Conservation (phyloP, 2,888 invertebrate species). For the Lasioglossum villosulum region DNA sequence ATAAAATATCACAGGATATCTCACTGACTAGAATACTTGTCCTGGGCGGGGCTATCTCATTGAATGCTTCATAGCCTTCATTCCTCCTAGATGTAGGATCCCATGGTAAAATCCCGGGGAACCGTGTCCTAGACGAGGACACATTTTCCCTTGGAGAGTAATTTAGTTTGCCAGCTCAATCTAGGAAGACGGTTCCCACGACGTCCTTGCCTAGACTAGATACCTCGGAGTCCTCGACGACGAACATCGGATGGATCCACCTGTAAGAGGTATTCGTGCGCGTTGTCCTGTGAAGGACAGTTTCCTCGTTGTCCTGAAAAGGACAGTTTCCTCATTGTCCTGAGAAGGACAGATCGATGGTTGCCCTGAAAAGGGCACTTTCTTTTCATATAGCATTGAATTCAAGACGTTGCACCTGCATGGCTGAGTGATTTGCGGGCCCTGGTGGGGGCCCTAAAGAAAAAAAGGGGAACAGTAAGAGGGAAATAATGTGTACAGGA, state of each 20-base stretch:
- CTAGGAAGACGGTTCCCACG: not conserved
- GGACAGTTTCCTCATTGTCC: not conserved
- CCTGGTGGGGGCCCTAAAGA: slow-evolving; percentile 80
- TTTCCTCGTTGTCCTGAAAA: slow-evolving; percentile 19
- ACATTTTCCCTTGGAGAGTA: not conserved
- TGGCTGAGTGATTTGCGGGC: slow-evolving; percentile 77
- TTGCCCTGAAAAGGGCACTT: slow-evolving; percentile 38
- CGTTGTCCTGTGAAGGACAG: slow-evolving; percentile 36
- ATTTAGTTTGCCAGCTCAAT: not conserved
- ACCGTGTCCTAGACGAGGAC: not conserved
- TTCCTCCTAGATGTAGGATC: not conserved
- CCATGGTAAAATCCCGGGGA: not conserved
- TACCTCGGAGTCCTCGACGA: not conserved
- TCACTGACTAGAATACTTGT: not conserved
- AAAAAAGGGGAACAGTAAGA: slow-evolving; percentile 45
- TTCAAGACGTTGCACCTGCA: slow-evolving; percentile 42
- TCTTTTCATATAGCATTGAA: not conserved
- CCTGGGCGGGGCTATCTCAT: not conserved
- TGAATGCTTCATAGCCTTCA: not conserved
- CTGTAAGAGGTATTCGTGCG: not conserved
- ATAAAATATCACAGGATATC: not conserved
- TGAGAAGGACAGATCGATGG: slow-evolving; percentile 32
- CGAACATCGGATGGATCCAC: not conserved
- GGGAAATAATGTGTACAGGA: slow-evolving; percentile 62
- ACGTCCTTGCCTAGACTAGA: not conserved